phyloP scores from a whole-genome alignment of 2,888 invertebrate genomes.

The Ellobium chinense region DNA sequence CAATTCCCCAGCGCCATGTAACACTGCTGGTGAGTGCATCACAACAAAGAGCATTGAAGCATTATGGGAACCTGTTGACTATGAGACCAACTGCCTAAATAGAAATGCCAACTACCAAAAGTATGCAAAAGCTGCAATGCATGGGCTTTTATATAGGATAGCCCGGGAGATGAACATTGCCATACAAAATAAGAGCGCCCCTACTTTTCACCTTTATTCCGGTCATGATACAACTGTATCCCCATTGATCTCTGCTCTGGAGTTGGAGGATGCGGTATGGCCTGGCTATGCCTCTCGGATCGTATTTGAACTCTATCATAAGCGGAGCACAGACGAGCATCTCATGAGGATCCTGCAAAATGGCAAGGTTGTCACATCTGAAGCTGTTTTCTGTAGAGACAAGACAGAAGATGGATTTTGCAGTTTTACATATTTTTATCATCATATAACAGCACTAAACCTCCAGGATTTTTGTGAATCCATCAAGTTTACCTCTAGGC shows the following conservation, averaged over 20 bases:
- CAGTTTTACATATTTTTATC: slow-evolving; percentile 91
- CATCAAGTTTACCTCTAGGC: background rate
- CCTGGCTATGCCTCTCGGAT: slow-evolving; percentile 93
- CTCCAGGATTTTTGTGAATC: slow-evolving; percentile 22
- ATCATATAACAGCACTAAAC: slow-evolving; percentile 74
- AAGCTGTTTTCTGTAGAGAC: slow-evolving; percentile 87
- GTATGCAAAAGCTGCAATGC: slow-evolving; percentile 87
- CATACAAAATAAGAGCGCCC: slow-evolving; percentile 35
- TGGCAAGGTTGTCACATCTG: slow-evolving; percentile 91
- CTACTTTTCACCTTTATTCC: slow-evolving; percentile 87
- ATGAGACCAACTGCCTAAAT: slow-evolving; percentile 52
- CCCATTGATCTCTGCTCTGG: slow-evolving; percentile 89
- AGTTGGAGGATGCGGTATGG: slow-evolving; percentile 83
- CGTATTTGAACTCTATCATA: slow-evolving; percentile 90
- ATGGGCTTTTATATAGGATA: slow-evolving; percentile 90
- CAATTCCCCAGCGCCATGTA: slow-evolving; percentile 88
- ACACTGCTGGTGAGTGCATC: slow-evolving; percentile 78
- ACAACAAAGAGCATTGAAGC: slow-evolving; percentile 53
- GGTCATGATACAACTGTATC: slow-evolving; percentile 95
- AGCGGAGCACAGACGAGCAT: slow-evolving; percentile 49
- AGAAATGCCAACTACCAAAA: slow-evolving; percentile 74
- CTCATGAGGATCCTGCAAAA: slow-evolving; percentile 92
- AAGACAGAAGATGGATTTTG: slow-evolving; percentile 81
- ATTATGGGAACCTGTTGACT: slow-evolving; percentile 62
- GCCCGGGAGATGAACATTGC: slow-evolving; percentile 77